These are phyloP conservation scores for Scolanthus callimorphus DNA, from an alignment of 92 coral and sea anemone genomes.

Conservation along the genomic window DNA sequence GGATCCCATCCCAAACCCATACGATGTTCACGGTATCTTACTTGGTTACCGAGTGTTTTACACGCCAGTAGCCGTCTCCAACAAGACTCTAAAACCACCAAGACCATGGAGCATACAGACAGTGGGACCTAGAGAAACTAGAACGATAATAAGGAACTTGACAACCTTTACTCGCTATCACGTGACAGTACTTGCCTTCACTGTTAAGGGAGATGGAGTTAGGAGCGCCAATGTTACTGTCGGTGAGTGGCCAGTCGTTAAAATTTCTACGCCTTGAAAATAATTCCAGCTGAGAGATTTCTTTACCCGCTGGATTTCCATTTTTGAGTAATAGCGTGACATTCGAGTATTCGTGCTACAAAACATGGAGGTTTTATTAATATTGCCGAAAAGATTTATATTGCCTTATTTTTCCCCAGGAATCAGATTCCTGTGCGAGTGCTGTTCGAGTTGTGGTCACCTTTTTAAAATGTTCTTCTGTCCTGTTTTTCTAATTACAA, in stretches of 20 bases:
- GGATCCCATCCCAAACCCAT: slow-evolving; percentile 75
- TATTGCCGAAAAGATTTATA: too few species aligned
- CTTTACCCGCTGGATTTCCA: too few species aligned
- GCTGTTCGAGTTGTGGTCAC: too few species aligned
- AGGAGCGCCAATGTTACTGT: slow-evolving; percentile 46
- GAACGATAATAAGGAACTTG: slow-evolving; percentile 36
- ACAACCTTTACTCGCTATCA: slow-evolving; percentile 73
- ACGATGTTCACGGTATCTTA: slow-evolving; percentile 89
- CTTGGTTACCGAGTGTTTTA: slow-evolving; percentile 84
- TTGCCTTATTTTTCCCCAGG: too few species aligned
- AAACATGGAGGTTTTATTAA: too few species aligned
- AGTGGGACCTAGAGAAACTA: slow-evolving; percentile 24
- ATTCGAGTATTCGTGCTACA: too few species aligned
- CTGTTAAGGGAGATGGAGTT: slow-evolving; percentile 78
- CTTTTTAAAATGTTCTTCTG: too few species aligned
- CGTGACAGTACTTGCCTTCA: slow-evolving; percentile 69
- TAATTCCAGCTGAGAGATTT: too few species aligned
- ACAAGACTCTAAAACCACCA: slow-evolving; percentile 20
- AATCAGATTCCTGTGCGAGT: too few species aligned
- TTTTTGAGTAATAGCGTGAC: too few species aligned
- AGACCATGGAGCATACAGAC: slow-evolving; percentile 2
- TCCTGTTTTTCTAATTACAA: too few species aligned
- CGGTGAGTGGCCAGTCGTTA: slow-evolving; percentile 41
- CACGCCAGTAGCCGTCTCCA: slow-evolving; percentile 60
- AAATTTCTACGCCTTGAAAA: too few species aligned